Percentiles rank a stretch among this genome's conserved stretches.
phyloP scores from a whole-genome alignment of 1,140 invertebrate species.

The Myzus persicae region DNA sequence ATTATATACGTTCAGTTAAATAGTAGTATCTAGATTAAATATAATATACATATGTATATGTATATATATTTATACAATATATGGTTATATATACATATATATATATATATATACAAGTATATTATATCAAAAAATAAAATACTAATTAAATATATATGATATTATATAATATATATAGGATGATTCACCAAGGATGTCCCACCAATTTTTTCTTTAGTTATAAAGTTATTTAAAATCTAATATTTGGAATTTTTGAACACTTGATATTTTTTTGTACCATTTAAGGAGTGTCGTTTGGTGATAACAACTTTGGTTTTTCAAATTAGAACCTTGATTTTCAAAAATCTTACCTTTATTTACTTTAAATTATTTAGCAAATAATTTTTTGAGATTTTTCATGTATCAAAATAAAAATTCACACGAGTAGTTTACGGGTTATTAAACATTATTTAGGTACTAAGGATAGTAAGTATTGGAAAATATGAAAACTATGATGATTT shows the following conservation, averaged over 20 bases:
- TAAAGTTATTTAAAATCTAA: not conserved
- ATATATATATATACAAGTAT: not conserved
- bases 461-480: not conserved
- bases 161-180: not conserved
- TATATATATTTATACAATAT: not conserved
- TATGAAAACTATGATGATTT: not conserved
- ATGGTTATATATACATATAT: not conserved
- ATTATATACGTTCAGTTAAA: slow-evolving; percentile 15
- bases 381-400: not conserved
- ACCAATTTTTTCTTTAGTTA: not conserved
- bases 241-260: not conserved
- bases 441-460: not conserved
- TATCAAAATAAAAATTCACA: not conserved
- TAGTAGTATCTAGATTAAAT: slow-evolving; percentile 27
- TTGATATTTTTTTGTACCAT: not conserved
- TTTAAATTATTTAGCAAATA: not conserved
- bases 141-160: no score
- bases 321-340: not conserved
- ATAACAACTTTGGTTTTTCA: not conserved
- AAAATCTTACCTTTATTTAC: not conserved
- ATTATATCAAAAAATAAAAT: no score
- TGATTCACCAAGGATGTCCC: not conserved
- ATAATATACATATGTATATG: not conserved
- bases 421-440: not conserved
- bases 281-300: not conserved